Conservation (phyloP, 2,113 vertebrate genomes). For the Morone saxatilis region DNA sequence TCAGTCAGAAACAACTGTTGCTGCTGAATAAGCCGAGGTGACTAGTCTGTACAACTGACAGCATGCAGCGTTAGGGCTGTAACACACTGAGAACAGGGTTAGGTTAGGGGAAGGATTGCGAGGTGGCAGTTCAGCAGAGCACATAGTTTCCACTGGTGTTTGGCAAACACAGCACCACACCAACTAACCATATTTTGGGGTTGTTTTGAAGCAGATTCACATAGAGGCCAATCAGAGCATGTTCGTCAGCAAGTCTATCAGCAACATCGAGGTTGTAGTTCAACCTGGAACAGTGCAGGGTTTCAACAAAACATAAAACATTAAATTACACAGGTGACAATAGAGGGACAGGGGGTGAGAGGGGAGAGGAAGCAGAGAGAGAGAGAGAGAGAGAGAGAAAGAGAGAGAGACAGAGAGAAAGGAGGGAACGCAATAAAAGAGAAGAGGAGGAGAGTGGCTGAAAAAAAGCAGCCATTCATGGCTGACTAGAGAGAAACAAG, state of each 20-base stretch:
- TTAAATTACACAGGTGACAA: constrained; percentile 70
- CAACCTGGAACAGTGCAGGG: constrained; percentile 89
- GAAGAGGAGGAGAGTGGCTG: constrained; percentile 60
- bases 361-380: constrained; percentile 18
- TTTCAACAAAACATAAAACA: constrained; percentile 73
- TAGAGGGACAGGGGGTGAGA: not conserved
- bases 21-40: not conserved
- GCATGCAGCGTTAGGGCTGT: constrained; percentile 56
- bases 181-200: constrained; percentile 94
- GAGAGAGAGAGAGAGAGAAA: constrained; percentile 8
- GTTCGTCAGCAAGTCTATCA: constrained; percentile 98
- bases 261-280: constrained; percentile 98
- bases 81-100: constrained; percentile 36
- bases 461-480: constrained; percentile 70
- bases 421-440: constrained; percentile 51
- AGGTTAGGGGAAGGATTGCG: constrained; percentile 26
- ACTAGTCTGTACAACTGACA: constrained; percentile 21
- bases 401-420: constrained; percentile 10
- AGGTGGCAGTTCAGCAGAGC: constrained; percentile 48
- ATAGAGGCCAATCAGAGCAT: constrained; percentile 97
- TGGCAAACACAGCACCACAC: constrained; percentile 81
- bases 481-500: constrained; percentile 75
- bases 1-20: constrained; percentile 5
- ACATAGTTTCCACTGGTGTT: constrained; percentile 50
- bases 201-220: constrained; percentile 96